Conservation (phyloP, 2,113 vertebrate species). For the Ammospiza caudacuta region DNA sequence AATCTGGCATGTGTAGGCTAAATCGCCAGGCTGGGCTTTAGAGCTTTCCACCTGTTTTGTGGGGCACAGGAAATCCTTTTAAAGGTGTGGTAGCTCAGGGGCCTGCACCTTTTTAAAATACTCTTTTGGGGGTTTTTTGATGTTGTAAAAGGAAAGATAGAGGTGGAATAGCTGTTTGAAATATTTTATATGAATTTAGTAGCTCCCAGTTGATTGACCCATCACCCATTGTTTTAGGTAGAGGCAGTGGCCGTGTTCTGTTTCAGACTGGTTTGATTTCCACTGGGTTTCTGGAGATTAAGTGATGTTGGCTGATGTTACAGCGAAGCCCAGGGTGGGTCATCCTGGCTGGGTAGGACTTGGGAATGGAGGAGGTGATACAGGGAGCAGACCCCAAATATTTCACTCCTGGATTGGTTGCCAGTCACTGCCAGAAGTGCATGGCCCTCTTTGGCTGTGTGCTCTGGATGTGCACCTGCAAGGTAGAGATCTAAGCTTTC, state of each 20-base stretch:
- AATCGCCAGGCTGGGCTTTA: background rate
- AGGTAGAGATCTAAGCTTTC: background rate
- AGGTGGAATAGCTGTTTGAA: background rate
- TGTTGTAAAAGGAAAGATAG: background rate
- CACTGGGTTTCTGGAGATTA: background rate
- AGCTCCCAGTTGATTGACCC: background rate
- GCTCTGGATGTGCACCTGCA: background rate
- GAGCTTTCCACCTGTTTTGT: background rate
- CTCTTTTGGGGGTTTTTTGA: rapidly evolving
- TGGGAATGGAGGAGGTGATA: background rate
- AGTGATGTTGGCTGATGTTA: rapidly evolving
- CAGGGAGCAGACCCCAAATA: background rate
- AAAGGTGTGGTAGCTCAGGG: background rate
- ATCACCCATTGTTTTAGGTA: background rate
- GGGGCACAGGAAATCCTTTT: background rate
- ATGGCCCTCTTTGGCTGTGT: background rate
- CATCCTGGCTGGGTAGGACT: background rate
- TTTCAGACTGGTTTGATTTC: background rate
- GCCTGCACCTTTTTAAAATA: rapidly evolving
- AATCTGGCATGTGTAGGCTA: background rate
- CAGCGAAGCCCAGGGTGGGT: background rate
- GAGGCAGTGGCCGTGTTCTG: background rate
- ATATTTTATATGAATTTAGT: background rate
- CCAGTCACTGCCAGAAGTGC: background rate
- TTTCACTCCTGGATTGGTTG: background rate